Conservation (phyloP, 2,797 vertebrate species). For the Pangasius mekongensis region DNA sequence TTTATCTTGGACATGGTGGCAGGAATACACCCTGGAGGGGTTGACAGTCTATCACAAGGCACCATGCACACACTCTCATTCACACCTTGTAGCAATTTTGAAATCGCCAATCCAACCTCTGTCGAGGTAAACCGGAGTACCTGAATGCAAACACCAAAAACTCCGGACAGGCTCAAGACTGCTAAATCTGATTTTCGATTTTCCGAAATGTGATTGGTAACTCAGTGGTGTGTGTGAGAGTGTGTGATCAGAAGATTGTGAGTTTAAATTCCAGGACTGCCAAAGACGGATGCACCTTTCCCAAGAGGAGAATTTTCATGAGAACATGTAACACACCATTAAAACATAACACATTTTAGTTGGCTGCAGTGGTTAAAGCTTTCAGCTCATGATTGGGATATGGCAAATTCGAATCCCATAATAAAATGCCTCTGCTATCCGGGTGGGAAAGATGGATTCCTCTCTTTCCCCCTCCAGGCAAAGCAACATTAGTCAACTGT, state of each 20-base stretch:
- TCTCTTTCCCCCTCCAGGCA: not conserved
- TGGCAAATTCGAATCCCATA: not conserved
- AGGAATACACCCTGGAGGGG: not conserved
- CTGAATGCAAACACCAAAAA: not conserved
- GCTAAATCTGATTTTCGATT: not conserved
- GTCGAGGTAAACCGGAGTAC: not conserved
- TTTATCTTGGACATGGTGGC: not conserved
- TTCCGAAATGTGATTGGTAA: not conserved
- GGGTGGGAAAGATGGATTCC: not conserved
- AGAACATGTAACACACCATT: not conserved
- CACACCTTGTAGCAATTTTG: not conserved
- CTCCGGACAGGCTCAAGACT: not conserved
- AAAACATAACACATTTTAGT: not conserved
- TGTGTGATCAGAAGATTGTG: not conserved
- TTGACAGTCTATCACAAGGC: not conserved
- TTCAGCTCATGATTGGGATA: not conserved
- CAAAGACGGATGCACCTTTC: constrained; percentile 5
- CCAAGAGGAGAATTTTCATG: not conserved
- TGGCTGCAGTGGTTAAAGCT: not conserved
- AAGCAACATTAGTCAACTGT: constrained; percentile 2
- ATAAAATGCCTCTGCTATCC: constrained; percentile 12
- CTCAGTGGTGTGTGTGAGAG: not conserved
- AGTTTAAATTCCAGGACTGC: not conserved
- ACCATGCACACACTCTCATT: not conserved
- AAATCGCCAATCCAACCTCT: not conserved